Percentiles rank a stretch among this genome's conserved stretches.
These are phyloP conservation scores for Aurelia coerulea DNA, from an alignment of 30 jellyfish, hydroid and myxozoan species.

Conservation along the genomic window DNA sequence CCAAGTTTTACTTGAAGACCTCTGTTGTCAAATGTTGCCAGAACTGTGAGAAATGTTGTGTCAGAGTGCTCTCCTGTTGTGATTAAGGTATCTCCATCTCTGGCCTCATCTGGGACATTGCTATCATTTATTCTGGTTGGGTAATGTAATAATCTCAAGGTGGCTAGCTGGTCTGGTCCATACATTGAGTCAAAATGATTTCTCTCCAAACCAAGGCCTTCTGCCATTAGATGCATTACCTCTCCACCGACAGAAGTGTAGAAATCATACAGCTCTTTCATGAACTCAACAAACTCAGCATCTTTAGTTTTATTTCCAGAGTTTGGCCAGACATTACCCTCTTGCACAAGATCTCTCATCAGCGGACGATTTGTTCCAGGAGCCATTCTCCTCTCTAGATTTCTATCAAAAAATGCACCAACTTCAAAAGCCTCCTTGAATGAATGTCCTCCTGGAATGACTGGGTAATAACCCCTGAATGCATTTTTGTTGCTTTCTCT, in stretches of 20 bases:
- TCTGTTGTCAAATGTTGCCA: constrained; percentile 68
- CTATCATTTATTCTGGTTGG: constrained; percentile 67
- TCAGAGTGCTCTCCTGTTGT: constrained; percentile 94
- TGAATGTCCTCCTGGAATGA: constrained; percentile 86
- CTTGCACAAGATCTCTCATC: constrained; percentile 79
- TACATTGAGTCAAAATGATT: constrained; percentile 45
- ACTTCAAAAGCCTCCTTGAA: constrained; percentile 81
- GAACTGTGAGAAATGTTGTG: constrained; percentile 62
- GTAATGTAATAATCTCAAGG: constrained; percentile 79
- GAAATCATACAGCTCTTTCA: constrained; percentile 39
- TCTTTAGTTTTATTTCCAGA: constrained; percentile 50
- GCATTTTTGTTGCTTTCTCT: constrained; percentile 46
- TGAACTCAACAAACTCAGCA: constrained; percentile 24
- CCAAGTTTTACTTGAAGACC: constrained; percentile 84
- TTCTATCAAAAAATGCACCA: constrained; percentile 59
- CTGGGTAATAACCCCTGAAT: constrained; percentile 84
- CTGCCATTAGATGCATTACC: constrained; percentile 60
- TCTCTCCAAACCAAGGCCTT: constrained; percentile 68
- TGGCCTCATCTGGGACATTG: constrained; percentile 77
- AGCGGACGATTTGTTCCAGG: constrained; percentile 48
- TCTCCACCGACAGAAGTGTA: constrained; percentile 24
- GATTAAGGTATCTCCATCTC: constrained; percentile 67
- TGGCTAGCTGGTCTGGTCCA: constrained; percentile 63
- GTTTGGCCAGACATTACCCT: constrained; percentile 80
- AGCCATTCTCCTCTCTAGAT: neutral